Base-by-base conservation (phyloP, 1,140 invertebrate genomes). In the Bombus superbus region DNA sequence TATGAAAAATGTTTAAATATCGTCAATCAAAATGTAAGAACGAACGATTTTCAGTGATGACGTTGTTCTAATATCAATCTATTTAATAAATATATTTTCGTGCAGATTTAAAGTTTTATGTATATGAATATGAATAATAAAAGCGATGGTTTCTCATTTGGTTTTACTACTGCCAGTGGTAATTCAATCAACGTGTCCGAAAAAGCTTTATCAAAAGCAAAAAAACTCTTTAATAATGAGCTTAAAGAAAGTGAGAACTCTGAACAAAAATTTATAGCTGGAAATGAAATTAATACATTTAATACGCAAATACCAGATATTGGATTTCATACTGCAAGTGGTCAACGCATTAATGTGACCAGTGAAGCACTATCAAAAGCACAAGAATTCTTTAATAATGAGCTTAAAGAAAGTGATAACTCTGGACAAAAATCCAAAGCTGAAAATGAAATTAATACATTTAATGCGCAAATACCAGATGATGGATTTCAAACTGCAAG, bases 101-200 rank as follows among this genome's bases (percentile, higher is more conserved):
- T 28, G 22, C 35, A 2, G 8, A 28, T 38, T 32, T 44, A 28
- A 38, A 28, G 13, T n/a, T 13, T 25, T 22, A 18, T 28, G 47
- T 10, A 40, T 15, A 82, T 82, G 59, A 64, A 75, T 47, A 28
- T 66, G 22, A 38, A n/a, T 64, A 10, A 47, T 6, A 64, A n/a
- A 47, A 47, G n/a, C n/a, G 38, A 44, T 18, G 32, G 15, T 28
- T 42, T 10, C 25, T 40, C 44, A n/a, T 47, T 57, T 35, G 82
- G 82, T 32, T 95, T 96, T 87, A 83, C 89, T 85, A 95, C 94
- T 44, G 95, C 94, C 13, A 87, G 88, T 85, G 95, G 94, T 73
- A 91, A 88, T 71, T 80, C 84, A 59, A 86, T 93, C 9, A 68
- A 40, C 62, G 66, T 94, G 2, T 92, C 89, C 18, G 72, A 92